Conservation (phyloP, 2,797 vertebrate genomes). For the Kryptopterus vitreolus region DNA sequence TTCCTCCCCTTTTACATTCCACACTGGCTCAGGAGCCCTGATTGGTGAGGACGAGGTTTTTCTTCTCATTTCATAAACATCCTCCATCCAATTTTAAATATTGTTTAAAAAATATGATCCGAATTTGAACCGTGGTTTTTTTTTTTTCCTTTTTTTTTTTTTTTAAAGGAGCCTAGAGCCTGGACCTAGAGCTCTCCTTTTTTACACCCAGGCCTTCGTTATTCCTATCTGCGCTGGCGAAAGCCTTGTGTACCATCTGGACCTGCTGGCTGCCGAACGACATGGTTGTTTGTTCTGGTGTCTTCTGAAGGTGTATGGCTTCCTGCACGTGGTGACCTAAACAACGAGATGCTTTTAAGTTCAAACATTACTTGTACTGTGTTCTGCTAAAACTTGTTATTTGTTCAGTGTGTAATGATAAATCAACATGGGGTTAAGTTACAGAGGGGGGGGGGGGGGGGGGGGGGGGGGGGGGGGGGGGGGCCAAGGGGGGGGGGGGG, state of each 20-base stretch:
- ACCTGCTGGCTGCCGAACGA: slow-evolving; percentile 87
- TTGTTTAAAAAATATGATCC: slow-evolving; percentile 50
- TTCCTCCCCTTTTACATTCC: slow-evolving; percentile 49
- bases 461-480: no score
- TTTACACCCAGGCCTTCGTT: slow-evolving; percentile 48
- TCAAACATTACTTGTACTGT: not conserved
- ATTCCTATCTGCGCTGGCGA: slow-evolving; percentile 91
- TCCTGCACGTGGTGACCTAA: slow-evolving; percentile 72
- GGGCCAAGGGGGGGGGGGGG: no score
- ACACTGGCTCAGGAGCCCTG: slow-evolving; percentile 42
- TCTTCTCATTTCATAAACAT: slow-evolving; percentile 41
- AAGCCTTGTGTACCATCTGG: slow-evolving; percentile 94
- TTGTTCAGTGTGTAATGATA: not conserved
- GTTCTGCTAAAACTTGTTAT: not conserved
- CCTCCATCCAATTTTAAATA: slow-evolving; percentile 47
- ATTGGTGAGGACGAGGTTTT: slow-evolving; percentile 40
- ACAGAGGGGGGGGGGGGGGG: no score
- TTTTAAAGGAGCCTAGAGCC: slow-evolving; percentile 25
- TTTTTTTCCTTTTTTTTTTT: no score
- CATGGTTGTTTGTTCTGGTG: slow-evolving; percentile 83
- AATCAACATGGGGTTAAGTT: no score
- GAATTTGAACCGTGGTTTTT: slow-evolving; percentile 36
- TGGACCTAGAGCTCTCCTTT: slow-evolving; percentile 28
- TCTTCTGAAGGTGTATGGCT: slow-evolving; percentile 80
- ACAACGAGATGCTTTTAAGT: slow-evolving; percentile 9